Evolutionary conservation across 2,797 vertebrate genomes (phyloP), one percentile per base, ranked within the genome.

Genomic region (Nyctibius grandis): DNA sequence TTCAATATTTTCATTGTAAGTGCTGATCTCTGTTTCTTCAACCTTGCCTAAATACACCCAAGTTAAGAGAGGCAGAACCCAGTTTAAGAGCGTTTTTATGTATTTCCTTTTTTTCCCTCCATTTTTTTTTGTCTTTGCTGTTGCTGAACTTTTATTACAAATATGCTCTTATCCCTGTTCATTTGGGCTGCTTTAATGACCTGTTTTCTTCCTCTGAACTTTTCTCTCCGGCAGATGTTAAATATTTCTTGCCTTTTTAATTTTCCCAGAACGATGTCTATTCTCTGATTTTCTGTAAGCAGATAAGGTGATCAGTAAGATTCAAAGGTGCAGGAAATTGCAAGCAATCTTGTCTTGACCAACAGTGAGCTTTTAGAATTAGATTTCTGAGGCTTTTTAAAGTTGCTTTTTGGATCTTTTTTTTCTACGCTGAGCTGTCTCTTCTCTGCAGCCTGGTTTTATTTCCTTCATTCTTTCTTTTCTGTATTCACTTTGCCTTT

Each of bases 71-170:
- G n/a, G 29, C 28, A 67, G 34, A 69, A 76, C 73, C 28, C 29
- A 11, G 11, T 18, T 86, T 75, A 47, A 72, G 42, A 83, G 15
- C n/a, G 2, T 4, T 42, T 88, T 78, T 72, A n/a, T 9, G 0
- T 34, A 7, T 31, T 67, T 40, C 3, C 45, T n/a, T 29, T n/a
- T n/a, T 33, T 40, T 15, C 1, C 2, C 1, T 1, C 1, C 3
- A 6, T 1, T 9, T 64, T 63, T 57, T 69, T 36, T 93, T 60
- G 13, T 18, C 48, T 19, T 59, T 20, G 21, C 25, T 59, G 44
- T 19, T 42, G 11, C 63, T 74, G 34, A 82, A 73, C 22, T 53
- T 82, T 87, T 77, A 16, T 59, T 90, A 42, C 7, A 64, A 26
- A 17, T 11, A 2, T 42, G 12, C 31, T 59, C 3, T 54, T 70